Evolutionary conservation across 2,113 vertebrate species (phyloP).

Genomic region (Struthio camelus): DNA sequence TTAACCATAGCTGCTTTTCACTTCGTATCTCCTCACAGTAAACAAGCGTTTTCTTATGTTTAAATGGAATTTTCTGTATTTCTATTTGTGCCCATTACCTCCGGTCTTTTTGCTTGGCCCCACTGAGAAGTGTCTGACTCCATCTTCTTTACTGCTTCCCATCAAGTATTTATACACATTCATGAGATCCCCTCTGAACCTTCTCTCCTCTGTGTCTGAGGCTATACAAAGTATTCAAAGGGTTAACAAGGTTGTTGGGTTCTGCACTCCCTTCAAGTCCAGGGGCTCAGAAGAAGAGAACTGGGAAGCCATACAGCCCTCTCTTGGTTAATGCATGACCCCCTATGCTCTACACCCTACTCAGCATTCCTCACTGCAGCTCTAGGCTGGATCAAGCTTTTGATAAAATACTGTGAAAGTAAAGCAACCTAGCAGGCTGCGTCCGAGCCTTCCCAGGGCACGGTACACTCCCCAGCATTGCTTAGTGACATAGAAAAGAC

Average conservation of each 20-base stretch:
- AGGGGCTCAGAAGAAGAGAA: neutral
- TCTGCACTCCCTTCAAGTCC: neutral
- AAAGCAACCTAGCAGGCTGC: neutral
- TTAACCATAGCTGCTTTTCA: neutral
- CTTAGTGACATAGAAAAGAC: neutral
- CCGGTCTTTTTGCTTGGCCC: neutral
- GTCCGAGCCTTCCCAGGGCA: neutral
- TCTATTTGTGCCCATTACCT: neutral
- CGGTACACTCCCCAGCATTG: neutral
- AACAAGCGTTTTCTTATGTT: no score
- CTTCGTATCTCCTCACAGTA: neutral
- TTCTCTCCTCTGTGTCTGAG: neutral
- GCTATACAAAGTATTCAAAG: neutral
- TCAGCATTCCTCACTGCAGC: neutral
- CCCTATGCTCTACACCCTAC: neutral
- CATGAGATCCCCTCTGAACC: neutral
- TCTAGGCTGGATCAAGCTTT: neutral
- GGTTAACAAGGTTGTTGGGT: neutral
- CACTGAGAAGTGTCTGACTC: neutral
- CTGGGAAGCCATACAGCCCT: neutral
- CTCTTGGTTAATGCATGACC: neutral
- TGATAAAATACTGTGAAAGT: neutral
- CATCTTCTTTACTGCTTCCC: neutral
- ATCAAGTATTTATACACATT: neutral
- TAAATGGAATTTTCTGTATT: neutral